phyloP scores from a whole-genome alignment of 2,888 invertebrate genomes.

The Tholera decimalis region DNA sequence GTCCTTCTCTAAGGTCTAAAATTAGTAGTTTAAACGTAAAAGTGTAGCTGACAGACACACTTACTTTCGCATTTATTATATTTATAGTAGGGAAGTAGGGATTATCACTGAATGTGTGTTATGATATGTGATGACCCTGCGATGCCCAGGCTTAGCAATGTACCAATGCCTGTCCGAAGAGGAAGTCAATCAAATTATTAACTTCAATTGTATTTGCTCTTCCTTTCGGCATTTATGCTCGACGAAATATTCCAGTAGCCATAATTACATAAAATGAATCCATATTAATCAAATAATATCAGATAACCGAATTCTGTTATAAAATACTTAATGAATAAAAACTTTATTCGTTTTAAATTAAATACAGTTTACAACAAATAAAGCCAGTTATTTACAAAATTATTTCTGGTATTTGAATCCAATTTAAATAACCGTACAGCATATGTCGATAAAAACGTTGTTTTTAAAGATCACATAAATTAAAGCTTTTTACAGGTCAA shows the following conservation, averaged over 20 bases:
- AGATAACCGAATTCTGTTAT: neutral
- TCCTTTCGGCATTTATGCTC: neutral
- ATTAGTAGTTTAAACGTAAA: too few species aligned
- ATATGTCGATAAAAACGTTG: neutral
- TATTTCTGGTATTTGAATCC: slow-evolving; percentile 23
- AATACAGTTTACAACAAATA: slow-evolving; percentile 5
- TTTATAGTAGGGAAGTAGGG: too few species aligned
- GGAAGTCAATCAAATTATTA: too few species aligned
- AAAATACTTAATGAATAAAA: slow-evolving; percentile 16
- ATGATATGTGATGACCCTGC: too few species aligned
- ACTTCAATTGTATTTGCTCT: neutral
- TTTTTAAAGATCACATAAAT: slow-evolving; percentile 7
- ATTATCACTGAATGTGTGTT: too few species aligned
- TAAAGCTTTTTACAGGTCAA: neutral
- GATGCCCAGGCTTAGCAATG: too few species aligned
- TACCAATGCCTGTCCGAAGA: too few species aligned
- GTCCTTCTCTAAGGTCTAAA: too few species aligned
- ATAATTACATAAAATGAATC: neutral
- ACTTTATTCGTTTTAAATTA: slow-evolving; percentile 10
- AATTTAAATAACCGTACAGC: slow-evolving; percentile 28
- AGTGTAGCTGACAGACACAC: too few species aligned
- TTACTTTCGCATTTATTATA: too few species aligned
- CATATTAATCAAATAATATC: neutral
- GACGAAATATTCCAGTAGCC: slow-evolving; percentile 1
- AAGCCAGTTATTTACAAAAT: slow-evolving; percentile 9